A percentile compares a stretch with the other conserved stretches of the same genome.
These are phyloP conservation scores for Vulpes vulpes DNA, from an alignment of 2,113 vertebrate species.

Conservation along the genomic window DNA sequence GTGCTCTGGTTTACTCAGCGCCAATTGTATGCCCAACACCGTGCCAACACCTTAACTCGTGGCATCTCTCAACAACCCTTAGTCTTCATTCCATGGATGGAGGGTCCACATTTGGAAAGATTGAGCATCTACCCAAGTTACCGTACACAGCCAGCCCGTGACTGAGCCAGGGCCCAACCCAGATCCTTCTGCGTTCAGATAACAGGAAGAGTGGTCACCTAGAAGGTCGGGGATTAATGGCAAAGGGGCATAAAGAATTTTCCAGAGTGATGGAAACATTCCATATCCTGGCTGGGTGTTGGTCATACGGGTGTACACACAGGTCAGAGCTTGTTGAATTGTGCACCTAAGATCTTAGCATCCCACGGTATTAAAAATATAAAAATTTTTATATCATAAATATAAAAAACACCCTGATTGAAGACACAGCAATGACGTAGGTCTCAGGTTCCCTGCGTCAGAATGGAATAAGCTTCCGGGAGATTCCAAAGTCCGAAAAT, in stretches of 20 bases:
- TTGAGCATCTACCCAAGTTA: fast-evolving
- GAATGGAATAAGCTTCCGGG: fast-evolving
- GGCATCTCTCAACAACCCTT: not conserved
- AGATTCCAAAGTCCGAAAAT: not conserved
- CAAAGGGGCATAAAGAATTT: not conserved
- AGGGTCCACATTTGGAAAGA: fast-evolving
- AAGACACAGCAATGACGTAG: fast-evolving
- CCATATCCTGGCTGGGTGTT: fast-evolving
- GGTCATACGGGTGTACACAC: fast-evolving
- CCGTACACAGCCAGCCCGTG: fast-evolving
- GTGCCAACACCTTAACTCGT: fast-evolving
- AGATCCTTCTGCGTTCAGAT: not conserved
- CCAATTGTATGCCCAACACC: fast-evolving
- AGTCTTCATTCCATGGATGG: not conserved
- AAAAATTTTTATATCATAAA: no score
- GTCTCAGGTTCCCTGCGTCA: fast-evolving
- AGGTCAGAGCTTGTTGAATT: fast-evolving
- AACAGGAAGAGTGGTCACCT: fast-evolving
- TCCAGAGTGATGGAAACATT: fast-evolving
- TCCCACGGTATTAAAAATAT: not conserved
- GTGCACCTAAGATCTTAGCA: fast-evolving
- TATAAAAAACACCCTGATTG: fast-evolving
- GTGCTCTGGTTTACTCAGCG: not conserved
- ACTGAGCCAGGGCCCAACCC: fast-evolving
- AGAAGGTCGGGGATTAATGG: fast-evolving